A percentile compares a stretch with the other conserved stretches of the same genome.
phyloP scores from a whole-genome alignment of 2,797 vertebrate genomes.

The Pristis pectinata region DNA sequence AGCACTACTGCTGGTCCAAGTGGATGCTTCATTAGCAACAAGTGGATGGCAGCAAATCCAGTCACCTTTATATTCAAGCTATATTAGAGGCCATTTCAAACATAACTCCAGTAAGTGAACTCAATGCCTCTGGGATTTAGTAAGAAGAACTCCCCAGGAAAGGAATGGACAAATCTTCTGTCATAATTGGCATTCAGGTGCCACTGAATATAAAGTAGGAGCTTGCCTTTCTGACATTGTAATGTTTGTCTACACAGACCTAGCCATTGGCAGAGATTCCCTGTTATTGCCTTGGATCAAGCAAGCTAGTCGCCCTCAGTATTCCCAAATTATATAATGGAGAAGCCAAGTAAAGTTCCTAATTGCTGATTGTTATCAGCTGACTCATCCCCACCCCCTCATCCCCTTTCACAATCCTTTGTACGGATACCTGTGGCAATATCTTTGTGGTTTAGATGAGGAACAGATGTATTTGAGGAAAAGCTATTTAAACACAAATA shows the following conservation, averaged over 20 bases:
- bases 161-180: background rate
- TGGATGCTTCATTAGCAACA: background rate
- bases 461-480: background rate
- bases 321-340: background rate
- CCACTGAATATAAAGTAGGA: background rate
- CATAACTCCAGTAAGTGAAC: background rate
- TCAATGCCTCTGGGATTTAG: background rate
- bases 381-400: too few relatives aligned
- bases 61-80: background rate
- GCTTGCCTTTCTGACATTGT: background rate
- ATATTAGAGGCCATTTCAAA: background rate
- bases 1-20: background rate
- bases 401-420: too few relatives aligned
- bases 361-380: background rate
- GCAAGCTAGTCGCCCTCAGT: background rate
- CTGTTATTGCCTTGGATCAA: background rate
- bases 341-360: background rate
- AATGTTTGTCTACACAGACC: background rate
- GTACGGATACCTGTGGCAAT: background rate
- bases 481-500: background rate
- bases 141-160: background rate
- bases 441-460: background rate
- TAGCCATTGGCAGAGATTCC: background rate
- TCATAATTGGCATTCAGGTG: background rate
- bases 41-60: background rate